Evolutionary conservation across 2,888 invertebrate genomes (phyloP).

Genomic region (Myopa tessellatipennis): DNA sequence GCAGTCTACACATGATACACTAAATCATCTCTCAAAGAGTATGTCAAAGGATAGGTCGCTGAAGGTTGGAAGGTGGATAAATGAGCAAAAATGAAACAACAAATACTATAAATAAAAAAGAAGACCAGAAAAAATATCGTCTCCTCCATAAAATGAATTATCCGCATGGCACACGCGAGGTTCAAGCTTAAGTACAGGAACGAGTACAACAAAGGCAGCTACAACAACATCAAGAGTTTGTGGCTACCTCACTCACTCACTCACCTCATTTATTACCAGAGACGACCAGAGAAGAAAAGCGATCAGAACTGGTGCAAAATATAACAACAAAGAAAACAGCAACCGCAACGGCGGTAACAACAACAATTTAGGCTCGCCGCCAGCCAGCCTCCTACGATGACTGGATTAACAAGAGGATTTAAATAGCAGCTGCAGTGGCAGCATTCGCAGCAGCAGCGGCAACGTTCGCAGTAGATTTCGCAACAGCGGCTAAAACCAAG

Average conservation of each 20-base stretch:
- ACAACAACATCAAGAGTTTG: conserved; percentile 14
- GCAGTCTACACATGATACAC: neutral
- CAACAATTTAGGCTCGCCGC: neutral
- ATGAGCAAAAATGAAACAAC: no score
- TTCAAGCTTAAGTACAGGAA: neutral
- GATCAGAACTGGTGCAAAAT: neutral
- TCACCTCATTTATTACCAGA: conserved; percentile 33
- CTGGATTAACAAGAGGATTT: neutral
- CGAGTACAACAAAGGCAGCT: conserved; percentile 19
- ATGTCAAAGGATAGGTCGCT: neutral
- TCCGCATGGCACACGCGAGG: conserved; percentile 30
- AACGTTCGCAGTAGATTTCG: neutral
- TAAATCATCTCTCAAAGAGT: conserved; percentile 3
- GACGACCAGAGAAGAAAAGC: conserved; percentile 14
- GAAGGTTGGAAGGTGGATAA: neutral
- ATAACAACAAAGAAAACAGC: neutral
- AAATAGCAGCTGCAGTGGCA: neutral
- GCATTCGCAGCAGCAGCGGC: neutral
- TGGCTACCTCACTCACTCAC: conserved; percentile 32
- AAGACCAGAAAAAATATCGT: neutral
- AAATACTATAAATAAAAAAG: no score
- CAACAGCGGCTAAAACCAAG: neutral
- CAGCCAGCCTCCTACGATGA: neutral
- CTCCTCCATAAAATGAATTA: conserved; percentile 24
- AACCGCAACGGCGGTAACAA: neutral